Conservation (phyloP, 2,113 vertebrate genomes). For the Choloepus hoffmanni region DNA sequence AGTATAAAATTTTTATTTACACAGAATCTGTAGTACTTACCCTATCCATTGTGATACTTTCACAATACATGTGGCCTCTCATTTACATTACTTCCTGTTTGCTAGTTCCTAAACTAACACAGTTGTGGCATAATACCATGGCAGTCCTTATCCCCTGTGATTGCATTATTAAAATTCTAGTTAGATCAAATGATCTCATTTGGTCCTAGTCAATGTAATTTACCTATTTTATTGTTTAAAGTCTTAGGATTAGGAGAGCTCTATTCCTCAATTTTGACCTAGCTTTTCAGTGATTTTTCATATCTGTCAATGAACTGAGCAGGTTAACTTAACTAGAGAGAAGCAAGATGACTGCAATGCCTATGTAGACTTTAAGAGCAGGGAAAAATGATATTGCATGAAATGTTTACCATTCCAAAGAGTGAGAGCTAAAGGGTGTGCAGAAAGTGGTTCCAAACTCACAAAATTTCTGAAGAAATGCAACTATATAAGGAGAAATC, state of each 20-base stretch:
- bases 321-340: background rate
- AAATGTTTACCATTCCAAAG: background rate
- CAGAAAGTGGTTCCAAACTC: background rate
- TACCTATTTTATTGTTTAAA: background rate
- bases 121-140: background rate
- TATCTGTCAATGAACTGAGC: background rate
- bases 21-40: background rate
- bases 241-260: background rate
- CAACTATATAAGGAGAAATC: background rate
- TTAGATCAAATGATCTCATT: background rate
- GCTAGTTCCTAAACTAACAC: background rate
- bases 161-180: slow-evolving; percentile 14
- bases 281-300: background rate
- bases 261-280: background rate
- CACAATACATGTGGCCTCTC: background rate
- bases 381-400: background rate
- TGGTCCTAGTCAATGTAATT: background rate
- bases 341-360: background rate
- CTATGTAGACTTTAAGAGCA: background rate
- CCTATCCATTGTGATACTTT: background rate
- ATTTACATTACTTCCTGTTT: background rate
- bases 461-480: background rate
- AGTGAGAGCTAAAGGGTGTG: background rate
- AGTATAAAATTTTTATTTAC: background rate
- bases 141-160: background rate